These are phyloP conservation scores for Erethizon dorsatum DNA, from an alignment of 2,797 vertebrate species.

Conservation along the genomic window DNA sequence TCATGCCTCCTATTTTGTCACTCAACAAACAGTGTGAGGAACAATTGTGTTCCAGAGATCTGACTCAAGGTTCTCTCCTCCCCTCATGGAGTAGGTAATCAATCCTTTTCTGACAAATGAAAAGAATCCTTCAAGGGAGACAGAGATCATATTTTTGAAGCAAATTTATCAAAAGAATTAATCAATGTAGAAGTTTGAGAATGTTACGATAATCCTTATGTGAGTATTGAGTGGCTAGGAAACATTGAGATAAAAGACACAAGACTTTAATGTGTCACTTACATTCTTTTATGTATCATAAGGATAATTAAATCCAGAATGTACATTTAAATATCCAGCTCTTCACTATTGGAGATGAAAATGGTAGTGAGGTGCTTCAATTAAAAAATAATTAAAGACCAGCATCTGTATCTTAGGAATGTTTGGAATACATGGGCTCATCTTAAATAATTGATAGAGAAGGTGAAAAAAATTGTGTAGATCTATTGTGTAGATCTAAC, in stretches of 20 bases:
- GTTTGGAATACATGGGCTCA: neutral
- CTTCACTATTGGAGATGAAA: neutral
- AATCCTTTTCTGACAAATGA: neutral
- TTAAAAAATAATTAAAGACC: constrained; percentile 20
- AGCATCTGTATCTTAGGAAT: neutral
- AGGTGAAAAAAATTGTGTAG: constrained; percentile 23
- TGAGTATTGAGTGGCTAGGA: neutral
- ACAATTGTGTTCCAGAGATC: neutral
- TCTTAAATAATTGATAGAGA: constrained; percentile 67
- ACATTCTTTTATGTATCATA: neutral
- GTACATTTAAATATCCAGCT: neutral
- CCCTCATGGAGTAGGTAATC: neutral
- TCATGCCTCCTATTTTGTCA: neutral
- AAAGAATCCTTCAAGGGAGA: neutral
- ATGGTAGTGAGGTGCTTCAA: neutral
- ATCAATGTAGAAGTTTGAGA: neutral
- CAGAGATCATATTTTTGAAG: neutral
- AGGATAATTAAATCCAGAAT: neutral
- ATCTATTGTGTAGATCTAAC: too few species aligned
- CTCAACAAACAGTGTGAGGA: neutral
- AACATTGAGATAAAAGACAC: neutral
- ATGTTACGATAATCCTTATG: constrained; percentile 28
- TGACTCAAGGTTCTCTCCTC: neutral
- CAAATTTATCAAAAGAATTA: neutral
- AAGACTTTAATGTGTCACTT: neutral